Evolutionary conservation across 2,113 vertebrate species (phyloP), one percentile per base, ranked within the genome.

Genomic region (Tychaedon coryphoeus): DNA sequence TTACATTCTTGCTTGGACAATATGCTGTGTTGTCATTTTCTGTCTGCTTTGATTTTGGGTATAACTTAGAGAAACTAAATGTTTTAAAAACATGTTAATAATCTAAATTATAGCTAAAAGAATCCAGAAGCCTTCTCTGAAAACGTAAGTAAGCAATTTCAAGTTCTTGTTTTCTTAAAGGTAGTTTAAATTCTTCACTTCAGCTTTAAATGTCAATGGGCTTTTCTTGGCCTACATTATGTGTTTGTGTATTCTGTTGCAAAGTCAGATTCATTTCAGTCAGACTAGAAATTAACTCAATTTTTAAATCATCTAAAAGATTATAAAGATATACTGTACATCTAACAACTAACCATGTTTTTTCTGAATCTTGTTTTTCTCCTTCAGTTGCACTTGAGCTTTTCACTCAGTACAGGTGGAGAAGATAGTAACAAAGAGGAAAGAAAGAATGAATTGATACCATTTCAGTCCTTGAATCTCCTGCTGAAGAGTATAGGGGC

Each of bases 401-500:
- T 99, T 95, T 99, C 99, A 54, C 94, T 99, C 89, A 99, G 99
- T 94, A 71, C 98, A 0, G 99, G 98, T 51, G 98, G 98, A 88
- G 99, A 99, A 89, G 99, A 99, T 48, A 96, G 98, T 50, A 97
- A 99, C 93, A 99, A 96, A 38, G 96, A 98, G 86, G 98, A 98
- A 96, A 89, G 98, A 76, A 99, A 24, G 82, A 96, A 65, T 38
- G 96, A 96, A 77, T 20, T 96, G 72, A 93, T 96, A 86, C 94
- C 94, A 20, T 90, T 99, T 33, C 98, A 98, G 92, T 99, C 97
- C 10, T 97, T 99, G 42, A 99, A 99, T 94, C 97, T 99, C 80
- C 95, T 99, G 91, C 98, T 99, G 38, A 99, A 99, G 98, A 99
- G 99, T 71, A 99, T 99, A 61, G 99, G 99, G 16, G 99, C 99